A percentile compares a stretch with the other conserved stretches of the same genome.
Conservation (phyloP, 2,888 invertebrate genomes). For the Venustoraphidia nigricollis region DNA sequence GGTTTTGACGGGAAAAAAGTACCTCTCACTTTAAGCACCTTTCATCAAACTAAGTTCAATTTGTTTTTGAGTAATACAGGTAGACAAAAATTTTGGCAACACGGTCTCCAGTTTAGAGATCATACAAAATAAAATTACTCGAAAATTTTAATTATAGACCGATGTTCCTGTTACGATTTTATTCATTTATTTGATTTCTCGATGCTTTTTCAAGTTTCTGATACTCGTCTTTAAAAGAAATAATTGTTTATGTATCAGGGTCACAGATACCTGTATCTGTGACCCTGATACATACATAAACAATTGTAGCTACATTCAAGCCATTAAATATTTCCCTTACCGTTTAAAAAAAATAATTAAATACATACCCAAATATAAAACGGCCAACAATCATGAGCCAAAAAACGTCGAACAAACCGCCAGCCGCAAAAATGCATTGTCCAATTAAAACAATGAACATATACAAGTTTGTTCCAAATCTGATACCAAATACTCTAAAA, state of each 20-base stretch:
- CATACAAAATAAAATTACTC: too few species aligned
- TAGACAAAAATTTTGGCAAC: too few species aligned
- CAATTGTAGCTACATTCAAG: neutral
- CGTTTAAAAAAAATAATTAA: conserved; percentile 3
- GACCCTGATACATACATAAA: too few species aligned
- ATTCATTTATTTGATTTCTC: too few species aligned
- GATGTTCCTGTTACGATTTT: too few species aligned
- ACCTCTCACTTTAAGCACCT: too few species aligned
- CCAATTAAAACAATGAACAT: conserved; percentile 75
- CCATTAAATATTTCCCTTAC: neutral
- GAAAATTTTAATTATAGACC: neutral
- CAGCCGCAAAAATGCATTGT: conserved; percentile 76
- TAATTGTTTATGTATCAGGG: conserved; percentile 2
- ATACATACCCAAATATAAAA: conserved; percentile 79
- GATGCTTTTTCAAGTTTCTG: conserved; percentile 1
- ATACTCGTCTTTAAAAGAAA: neutral
- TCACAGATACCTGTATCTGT: neutral
- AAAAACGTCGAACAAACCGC: conserved; percentile 61
- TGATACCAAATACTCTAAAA: conserved; percentile 78
- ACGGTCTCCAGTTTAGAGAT: too few species aligned
- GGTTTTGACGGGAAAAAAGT: too few species aligned
- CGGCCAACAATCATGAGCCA: conserved; percentile 86
- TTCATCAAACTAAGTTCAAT: too few species aligned
- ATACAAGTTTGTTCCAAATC: conserved; percentile 83
- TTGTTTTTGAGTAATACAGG: too few species aligned